A percentile compares a stretch with the other conserved stretches of the same genome.
Conservation (phyloP, 35 echinoderm and acorn worm genomes). For the Apostichopus parvimensis region DNA sequence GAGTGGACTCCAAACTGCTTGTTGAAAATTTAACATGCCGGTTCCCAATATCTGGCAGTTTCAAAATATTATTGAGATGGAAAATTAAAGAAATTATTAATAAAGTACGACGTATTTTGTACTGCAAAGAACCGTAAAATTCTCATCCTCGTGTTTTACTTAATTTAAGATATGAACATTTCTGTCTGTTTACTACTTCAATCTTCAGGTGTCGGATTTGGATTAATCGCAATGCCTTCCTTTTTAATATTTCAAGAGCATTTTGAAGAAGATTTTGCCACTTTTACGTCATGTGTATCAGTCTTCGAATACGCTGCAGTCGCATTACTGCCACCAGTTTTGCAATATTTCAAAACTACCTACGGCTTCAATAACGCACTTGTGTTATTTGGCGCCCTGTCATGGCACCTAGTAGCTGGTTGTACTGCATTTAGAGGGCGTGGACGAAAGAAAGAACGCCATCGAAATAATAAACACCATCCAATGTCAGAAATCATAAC, state of each 20-base stretch:
- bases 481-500: neutral
- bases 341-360: slow-evolving; percentile 5
- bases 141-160: too few relatives aligned
- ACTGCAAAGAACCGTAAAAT: too few relatives aligned
- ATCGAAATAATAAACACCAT: neutral
- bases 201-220: slow-evolving; percentile 42
- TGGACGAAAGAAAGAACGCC: neutral
- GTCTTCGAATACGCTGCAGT: neutral
- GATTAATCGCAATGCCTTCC: neutral
- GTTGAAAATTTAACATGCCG: too few relatives aligned
- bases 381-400: neutral
- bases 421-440: neutral
- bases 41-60: too few relatives aligned
- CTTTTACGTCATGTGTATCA: neutral
- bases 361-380: neutral
- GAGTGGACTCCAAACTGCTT: too few relatives aligned
- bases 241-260: neutral
- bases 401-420: neutral
- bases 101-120: too few relatives aligned
- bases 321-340: neutral
- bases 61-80: too few relatives aligned
- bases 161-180: too few relatives aligned
- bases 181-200: neutral
- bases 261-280: slow-evolving; percentile 18
- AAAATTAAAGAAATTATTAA: too few relatives aligned